These are phyloP conservation scores for Abrostola triplasia DNA, from an alignment of 2,888 invertebrate species.

Conservation along the genomic window DNA sequence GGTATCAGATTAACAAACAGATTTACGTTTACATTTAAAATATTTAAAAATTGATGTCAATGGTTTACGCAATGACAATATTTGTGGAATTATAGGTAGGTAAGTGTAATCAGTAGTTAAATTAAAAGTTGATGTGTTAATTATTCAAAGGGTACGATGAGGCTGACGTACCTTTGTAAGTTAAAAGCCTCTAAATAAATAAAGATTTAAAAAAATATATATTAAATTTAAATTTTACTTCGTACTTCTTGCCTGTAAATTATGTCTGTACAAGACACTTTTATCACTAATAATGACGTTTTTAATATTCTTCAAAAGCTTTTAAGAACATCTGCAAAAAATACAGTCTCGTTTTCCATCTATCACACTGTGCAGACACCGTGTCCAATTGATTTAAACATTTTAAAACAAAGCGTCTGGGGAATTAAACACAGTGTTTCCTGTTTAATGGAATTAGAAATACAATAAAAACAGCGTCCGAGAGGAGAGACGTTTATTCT, in stretches of 20 bases:
- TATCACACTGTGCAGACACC: conserved; percentile 30
- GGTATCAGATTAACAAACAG: too few species aligned
- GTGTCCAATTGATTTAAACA: conserved; percentile 45
- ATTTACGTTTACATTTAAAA: too few species aligned
- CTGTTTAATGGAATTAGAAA: conserved; percentile 58
- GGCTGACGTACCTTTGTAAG: too few species aligned
- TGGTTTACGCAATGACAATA: too few species aligned
- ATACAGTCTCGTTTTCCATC: conserved; percentile 38
- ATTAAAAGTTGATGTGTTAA: too few species aligned
- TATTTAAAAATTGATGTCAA: too few species aligned
- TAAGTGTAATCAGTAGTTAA: too few species aligned
- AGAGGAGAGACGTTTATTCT: conserved; percentile 65
- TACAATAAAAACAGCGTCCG: conserved; percentile 67
- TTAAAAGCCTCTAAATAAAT: too few species aligned
- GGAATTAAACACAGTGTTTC: conserved; percentile 47
- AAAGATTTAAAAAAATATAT: too few species aligned
- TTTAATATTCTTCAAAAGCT: conserved; percentile 12
- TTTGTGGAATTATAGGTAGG: too few species aligned
- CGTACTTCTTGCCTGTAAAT: neutral
- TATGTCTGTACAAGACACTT: conserved; percentile 27
- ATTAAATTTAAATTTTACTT: too few species aligned
- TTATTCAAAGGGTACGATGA: too few species aligned
- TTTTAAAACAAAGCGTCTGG: conserved; percentile 41
- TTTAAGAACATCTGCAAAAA: conserved; percentile 7
- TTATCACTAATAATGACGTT: conserved; percentile 1